Evolutionary conservation across 2,797 vertebrate species (phyloP), one percentile per base, ranked within the genome.

Genomic region (Phrynocephalus guinanensis): DNA sequence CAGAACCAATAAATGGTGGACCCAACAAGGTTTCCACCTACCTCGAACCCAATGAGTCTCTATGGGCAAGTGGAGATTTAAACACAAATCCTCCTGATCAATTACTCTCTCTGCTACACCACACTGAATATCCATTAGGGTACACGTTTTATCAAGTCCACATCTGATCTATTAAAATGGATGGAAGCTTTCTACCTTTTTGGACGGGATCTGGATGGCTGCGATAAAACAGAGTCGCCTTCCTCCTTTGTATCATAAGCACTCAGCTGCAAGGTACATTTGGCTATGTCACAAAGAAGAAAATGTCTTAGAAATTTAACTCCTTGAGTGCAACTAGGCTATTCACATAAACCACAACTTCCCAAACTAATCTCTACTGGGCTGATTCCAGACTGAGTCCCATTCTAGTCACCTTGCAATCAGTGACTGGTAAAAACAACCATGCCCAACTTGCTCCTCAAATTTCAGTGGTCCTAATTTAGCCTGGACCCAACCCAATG

Each of bases 121-220:
- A 63, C 5, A 63, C 5, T 63, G 18, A 20, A 20, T 20, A 63
- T 63, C 60, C 60, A 63, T 3, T 75, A 22, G 38, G 18, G 7
- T 38, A 20, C 33, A 73, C 22, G 33, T 38, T 22, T 18, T 30
- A 8, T 20, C 15, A 38, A 33, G 72, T 18, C 18, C 18, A 15
- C 48, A 79, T 56, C 77, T 52, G 50, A 5, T 73, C 52, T 83
- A 68, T 20, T 82, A 71, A 30, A 79, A 72, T n/a, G 2, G 20
- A 78, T 73, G 79, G 22, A 48, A 84, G 26, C 2, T 26, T 66
- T 7, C 18, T 95, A 96, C 96, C 95, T 95, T 92, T 95, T 93
- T 50, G 88, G 83, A 86, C 67, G 68, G 33, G 73, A 88, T 18
- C 60, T 79, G 72, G 92, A 90, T 26, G 84, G 66, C 82, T 95